Evolutionary conservation across 2,113 vertebrate genomes (phyloP).

Genomic region (Micromys minutus): DNA sequence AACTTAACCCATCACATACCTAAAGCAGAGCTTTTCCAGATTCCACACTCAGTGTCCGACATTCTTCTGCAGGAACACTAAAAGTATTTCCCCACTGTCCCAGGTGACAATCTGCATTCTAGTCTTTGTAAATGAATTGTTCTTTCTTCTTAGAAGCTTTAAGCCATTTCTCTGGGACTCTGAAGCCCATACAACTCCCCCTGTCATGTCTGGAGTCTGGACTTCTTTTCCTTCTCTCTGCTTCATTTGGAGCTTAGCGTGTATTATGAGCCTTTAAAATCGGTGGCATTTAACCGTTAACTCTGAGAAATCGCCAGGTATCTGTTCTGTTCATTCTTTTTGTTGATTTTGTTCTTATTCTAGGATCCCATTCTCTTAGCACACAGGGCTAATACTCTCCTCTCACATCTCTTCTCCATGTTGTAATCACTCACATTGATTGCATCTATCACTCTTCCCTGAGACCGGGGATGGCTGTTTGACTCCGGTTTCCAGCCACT

Average conservation of each 20-base stretch:
- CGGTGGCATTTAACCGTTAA: neutral
- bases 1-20: neutral
- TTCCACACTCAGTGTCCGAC: neutral
- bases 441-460: neutral
- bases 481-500: neutral
- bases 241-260: neutral
- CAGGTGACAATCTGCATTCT: neutral
- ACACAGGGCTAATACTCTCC: neutral
- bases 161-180: slow-evolving; percentile 24
- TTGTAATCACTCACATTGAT: neutral
- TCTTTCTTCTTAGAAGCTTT: slow-evolving; percentile 25
- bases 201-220: neutral
- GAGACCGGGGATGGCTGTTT: neutral
- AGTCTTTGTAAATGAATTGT: neutral
- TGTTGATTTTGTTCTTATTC: neutral
- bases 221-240: neutral
- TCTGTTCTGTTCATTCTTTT: neutral
- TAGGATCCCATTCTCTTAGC: neutral
- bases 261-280: neutral
- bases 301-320: neutral
- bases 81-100: slow-evolving; percentile 34
- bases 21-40: neutral
- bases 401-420: neutral
- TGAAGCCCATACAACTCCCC: neutral
- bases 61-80: neutral